A percentile compares a stretch with the other conserved stretches of the same genome.
Conservation (phyloP, 2,888 invertebrate species). For the Drosophila nr. medialis region DNA sequence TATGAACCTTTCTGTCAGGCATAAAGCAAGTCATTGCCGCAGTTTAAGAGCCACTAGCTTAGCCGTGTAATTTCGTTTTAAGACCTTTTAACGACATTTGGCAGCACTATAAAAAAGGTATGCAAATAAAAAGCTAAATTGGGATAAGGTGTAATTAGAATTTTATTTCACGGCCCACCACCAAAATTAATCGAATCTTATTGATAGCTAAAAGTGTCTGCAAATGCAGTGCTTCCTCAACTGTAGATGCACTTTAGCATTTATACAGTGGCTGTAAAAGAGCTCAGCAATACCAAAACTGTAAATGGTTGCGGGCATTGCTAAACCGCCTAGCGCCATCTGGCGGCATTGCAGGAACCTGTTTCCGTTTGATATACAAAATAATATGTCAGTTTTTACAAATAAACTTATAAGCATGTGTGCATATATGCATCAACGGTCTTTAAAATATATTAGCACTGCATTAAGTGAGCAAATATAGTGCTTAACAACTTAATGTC, state of each 20-base stretch:
- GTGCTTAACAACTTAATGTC: constrained; percentile 1
- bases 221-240: neutral
- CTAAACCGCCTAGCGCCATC: constrained; percentile 27
- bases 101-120: constrained; percentile 6
- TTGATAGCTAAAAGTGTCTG: constrained; percentile 10
- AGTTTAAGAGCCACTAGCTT: constrained; percentile 22
- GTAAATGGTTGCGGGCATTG: constrained; percentile 27
- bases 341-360: neutral
- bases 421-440: neutral
- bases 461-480: neutral
- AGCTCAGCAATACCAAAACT: neutral
- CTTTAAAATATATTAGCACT: neutral
- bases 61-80: constrained; percentile 13
- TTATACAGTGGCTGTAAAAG: neutral
- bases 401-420: neutral
- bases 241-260: neutral
- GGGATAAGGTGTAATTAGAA: constrained; percentile 16
- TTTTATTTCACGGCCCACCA: constrained; percentile 18
- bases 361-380: neutral
- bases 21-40: constrained; percentile 15
- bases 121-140: constrained; percentile 5
- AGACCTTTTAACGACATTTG: constrained; percentile 31
- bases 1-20: constrained; percentile 42
- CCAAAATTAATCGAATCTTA: constrained; percentile 22
- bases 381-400: neutral